Evolutionary conservation across 2,797 vertebrate genomes (phyloP), one percentile per base, ranked within the genome.

Genomic region (Clarias laeviceps): DNA sequence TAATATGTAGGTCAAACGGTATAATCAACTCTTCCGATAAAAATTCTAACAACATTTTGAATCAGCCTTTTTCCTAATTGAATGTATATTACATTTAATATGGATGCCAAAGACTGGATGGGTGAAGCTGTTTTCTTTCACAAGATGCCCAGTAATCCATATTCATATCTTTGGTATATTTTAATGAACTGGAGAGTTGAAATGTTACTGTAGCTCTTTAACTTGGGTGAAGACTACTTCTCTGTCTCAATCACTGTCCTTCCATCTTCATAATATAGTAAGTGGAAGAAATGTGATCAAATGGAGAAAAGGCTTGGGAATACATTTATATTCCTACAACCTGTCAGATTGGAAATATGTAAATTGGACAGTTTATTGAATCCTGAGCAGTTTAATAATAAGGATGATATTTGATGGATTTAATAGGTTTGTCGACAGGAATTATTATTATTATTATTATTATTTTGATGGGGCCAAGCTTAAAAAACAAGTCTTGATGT

Each of bases 281-380:
- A 90, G 88, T 88, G 86, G 32, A 77, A 86, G 81, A 77, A 84
- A 72, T 73, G 84, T 83, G 81, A 87, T 88, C 57, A 82, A 89
- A 87, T 89, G 87, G 87, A 90, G 86, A 88, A 83, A 62, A 59
- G 82, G 59, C 82, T 82, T 24, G 37, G 74, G 89, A 88, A 89
- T 88, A 89, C 84, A 89, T 88, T 90, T 87, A 84, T 77, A 89
- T 90, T 88, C 68, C 84, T 88, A 86, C 88, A 89, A 87, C 87
- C 83, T 90, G 87, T 91, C 89, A 91, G 90, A 90, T 89, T 91
- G 89, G 87, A 91, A 91, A 91, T 90, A 91, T 91, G 89, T 87
- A 91, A 91, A 91, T 91, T 79, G 83, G 83, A 90, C 84, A 88
- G 88, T 87, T 90, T 89, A 89, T 90, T 90, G 90, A 90, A 90